phyloP scores from a whole-genome alignment of 2,888 invertebrate species.

The Villa cingulata region DNA sequence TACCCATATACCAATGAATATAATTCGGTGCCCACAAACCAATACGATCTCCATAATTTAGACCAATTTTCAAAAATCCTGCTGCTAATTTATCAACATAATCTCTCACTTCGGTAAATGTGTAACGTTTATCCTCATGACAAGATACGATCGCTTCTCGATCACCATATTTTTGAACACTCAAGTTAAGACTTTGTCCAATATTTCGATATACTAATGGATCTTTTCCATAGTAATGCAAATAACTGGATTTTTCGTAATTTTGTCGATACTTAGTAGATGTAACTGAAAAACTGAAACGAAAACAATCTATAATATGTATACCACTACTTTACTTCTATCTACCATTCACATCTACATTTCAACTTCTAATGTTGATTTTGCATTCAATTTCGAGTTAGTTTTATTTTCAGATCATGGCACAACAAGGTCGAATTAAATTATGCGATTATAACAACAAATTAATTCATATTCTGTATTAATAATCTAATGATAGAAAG shows the following conservation, averaged over 20 bases:
- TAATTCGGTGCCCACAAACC: constrained; percentile 71
- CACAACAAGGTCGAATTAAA: too few species aligned
- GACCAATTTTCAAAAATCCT: constrained; percentile 53
- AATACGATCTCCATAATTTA: constrained; percentile 56
- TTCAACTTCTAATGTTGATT: too few species aligned
- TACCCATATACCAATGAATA: constrained; percentile 59
- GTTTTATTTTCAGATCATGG: too few species aligned
- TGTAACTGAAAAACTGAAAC: too few species aligned
- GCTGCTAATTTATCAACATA: constrained; percentile 53
- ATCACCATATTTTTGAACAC: constrained; percentile 41
- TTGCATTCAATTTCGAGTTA: too few species aligned
- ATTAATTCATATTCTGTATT: too few species aligned
- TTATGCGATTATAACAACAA: too few species aligned
- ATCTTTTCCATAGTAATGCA: constrained; percentile 37
- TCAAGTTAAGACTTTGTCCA: constrained; percentile 42
- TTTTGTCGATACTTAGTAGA: too few species aligned
- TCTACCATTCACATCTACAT: too few species aligned
- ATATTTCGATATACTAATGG: constrained; percentile 42
- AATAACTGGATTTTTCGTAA: constrained; percentile 35
- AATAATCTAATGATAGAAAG: too few species aligned
- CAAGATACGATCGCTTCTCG: constrained; percentile 44
- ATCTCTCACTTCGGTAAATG: constrained; percentile 39
- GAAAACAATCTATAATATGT: too few species aligned
- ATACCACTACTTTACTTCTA: too few species aligned
- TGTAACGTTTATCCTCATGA: constrained; percentile 39